Conservation (phyloP, 2,797 vertebrate genomes). For the Clarias pachynema region DNA sequence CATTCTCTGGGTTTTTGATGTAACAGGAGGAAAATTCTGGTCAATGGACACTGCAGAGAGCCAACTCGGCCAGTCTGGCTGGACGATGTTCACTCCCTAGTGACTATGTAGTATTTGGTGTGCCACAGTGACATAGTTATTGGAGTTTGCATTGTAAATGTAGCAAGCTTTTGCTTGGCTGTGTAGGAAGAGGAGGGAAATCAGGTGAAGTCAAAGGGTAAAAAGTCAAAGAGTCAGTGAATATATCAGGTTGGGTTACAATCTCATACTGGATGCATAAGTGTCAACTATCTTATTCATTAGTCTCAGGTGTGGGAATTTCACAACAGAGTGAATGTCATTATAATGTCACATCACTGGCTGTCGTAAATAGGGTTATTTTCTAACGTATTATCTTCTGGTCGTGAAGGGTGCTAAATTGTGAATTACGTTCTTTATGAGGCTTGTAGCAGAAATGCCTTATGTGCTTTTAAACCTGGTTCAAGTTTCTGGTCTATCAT, state of each 20-base stretch:
- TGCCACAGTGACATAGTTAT: constrained; percentile 16
- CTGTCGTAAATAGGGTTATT: not conserved
- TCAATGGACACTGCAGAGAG: constrained; percentile 14
- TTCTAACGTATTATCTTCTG: not conserved
- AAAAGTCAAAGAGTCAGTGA: constrained; percentile 26
- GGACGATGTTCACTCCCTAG: not conserved
- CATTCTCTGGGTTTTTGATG: constrained; percentile 14
- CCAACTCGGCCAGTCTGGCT: not conserved
- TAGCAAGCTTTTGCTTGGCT: not conserved
- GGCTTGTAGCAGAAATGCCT: not conserved
- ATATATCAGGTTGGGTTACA: constrained; percentile 36
- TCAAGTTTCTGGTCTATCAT: not conserved
- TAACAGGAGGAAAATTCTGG: constrained; percentile 23
- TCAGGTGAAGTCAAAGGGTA: constrained; percentile 28
- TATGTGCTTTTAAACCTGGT: not conserved
- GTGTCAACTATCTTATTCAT: not conserved
- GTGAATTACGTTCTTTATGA: not conserved
- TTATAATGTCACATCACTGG: not conserved
- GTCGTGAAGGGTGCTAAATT: not conserved
- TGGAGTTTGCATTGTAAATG: constrained; percentile 39
- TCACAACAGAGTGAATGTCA: not conserved
- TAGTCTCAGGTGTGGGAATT: not conserved
- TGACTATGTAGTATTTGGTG: constrained; percentile 24
- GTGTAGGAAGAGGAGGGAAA: constrained; percentile 28
- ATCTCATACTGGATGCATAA: constrained; percentile 29